Conservation (phyloP, 2,888 invertebrate species). For the Drosophila barbarae region DNA sequence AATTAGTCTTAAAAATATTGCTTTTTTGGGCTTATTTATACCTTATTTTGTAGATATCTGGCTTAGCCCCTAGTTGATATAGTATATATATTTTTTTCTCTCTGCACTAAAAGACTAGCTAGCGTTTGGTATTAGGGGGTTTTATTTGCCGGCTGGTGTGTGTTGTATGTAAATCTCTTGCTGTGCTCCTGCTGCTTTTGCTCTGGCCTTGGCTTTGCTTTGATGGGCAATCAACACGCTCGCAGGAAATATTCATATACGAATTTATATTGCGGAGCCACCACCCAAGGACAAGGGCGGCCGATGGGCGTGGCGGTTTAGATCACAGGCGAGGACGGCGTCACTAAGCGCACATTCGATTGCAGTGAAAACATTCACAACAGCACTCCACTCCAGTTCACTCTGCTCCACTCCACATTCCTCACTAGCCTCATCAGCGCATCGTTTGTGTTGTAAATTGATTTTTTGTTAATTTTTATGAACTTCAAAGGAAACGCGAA, state of each 20-base stretch:
- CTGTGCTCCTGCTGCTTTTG: slow-evolving; percentile 50
- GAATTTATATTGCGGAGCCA: slow-evolving; percentile 11
- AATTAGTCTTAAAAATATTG: too few relatives aligned
- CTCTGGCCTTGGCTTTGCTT: slow-evolving; percentile 54
- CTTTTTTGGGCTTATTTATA: too few relatives aligned
- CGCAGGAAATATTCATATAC: slow-evolving; percentile 32
- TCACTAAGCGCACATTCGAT: slow-evolving; percentile 56
- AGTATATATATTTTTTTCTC: not conserved
- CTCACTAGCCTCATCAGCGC: slow-evolving; percentile 62
- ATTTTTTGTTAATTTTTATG: slow-evolving; percentile 72
- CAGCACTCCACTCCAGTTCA: too few relatives aligned
- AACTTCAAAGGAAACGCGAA: slow-evolving; percentile 64
- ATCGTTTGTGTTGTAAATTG: slow-evolving; percentile 70
- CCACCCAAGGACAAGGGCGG: slow-evolving; percentile 11
- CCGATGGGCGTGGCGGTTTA: slow-evolving; percentile 56
- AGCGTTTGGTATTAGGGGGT: slow-evolving; percentile 43
- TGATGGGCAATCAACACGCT: slow-evolving; percentile 72
- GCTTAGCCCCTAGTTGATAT: not conserved
- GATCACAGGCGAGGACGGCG: slow-evolving; percentile 57
- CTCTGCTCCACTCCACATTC: not conserved
- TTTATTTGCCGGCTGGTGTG: slow-evolving; percentile 24
- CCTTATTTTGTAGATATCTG: not conserved
- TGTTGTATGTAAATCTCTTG: slow-evolving; percentile 63
- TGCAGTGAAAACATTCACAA: slow-evolving; percentile 58
- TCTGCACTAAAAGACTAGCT: slow-evolving; percentile 25